A percentile compares a stretch with the other conserved stretches of the same genome.
These are phyloP conservation scores for Cololabis saira DNA, from an alignment of 2,113 vertebrate genomes.

Conservation along the genomic window DNA sequence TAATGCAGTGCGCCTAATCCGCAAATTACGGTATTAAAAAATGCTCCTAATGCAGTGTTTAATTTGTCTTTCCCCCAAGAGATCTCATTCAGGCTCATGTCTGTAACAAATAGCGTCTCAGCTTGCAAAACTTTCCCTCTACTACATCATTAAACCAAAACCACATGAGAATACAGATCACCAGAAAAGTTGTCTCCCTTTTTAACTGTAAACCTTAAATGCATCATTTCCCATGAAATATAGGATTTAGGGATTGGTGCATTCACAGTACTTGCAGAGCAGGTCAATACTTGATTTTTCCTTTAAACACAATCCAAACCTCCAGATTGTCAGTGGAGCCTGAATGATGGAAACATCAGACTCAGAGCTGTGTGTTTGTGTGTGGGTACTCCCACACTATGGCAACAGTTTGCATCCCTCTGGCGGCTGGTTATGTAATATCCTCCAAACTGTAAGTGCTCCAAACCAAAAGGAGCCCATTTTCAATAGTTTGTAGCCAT, in stretches of 20 bases:
- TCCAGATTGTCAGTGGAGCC: conserved; percentile 21
- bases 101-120: conserved; percentile 14
- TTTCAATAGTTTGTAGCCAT: conserved; percentile 29
- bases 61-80: not conserved
- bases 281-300: not conserved
- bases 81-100: not conserved
- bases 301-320: conserved; percentile 27
- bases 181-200: conserved; percentile 1
- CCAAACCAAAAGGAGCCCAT: conserved; percentile 55
- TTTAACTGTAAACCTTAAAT: conserved; percentile 3
- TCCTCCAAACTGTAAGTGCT: conserved; percentile 33
- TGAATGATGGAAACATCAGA: conserved; percentile 30
- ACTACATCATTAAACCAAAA: conserved; percentile 12
- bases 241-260: not conserved
- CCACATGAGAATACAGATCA: conserved; percentile 18
- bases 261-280: conserved; percentile 9
- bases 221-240: conserved; percentile 1
- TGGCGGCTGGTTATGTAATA: conserved; percentile 61
- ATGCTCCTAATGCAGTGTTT: not conserved
- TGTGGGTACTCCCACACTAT: not conserved
- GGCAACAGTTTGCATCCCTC: conserved; percentile 38
- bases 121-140: conserved; percentile 33
- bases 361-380: conserved; percentile 19
- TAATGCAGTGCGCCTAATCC: too few species aligned
- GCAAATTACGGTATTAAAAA: too few species aligned